phyloP scores from a whole-genome alignment of 2,888 invertebrate genomes.

The Metacarcinus magister region DNA sequence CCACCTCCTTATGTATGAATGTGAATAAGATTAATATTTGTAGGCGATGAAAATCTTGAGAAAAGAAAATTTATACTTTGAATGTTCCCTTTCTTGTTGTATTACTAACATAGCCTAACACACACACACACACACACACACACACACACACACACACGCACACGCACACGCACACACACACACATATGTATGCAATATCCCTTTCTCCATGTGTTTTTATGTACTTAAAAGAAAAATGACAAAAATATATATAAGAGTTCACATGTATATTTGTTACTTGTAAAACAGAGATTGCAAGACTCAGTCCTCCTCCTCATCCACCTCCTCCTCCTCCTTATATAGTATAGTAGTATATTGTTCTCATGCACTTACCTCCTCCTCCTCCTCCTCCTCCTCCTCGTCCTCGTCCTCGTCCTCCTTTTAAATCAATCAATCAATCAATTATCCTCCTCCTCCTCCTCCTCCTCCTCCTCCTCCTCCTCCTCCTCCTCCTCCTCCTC shows the following conservation, averaged over 20 bases:
- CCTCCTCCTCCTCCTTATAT: neutral
- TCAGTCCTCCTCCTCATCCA: neutral
- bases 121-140: neutral
- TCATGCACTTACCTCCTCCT: neutral
- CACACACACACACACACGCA: neutral
- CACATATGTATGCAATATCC: neutral
- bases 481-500: neutral
- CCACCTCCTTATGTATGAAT: neutral
- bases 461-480: neutral
- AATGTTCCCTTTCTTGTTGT: slow-evolving; percentile 52
- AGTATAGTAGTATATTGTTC: neutral
- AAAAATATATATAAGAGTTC: slow-evolving; percentile 30
- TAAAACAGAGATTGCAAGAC: neutral
- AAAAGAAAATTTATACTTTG: slow-evolving; percentile 7
- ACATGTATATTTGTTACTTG: slow-evolving; percentile 26
- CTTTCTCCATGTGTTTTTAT: neutral
- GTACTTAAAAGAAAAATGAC: slow-evolving; percentile 38
- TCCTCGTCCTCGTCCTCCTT: neutral
- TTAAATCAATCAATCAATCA: too few relatives aligned
- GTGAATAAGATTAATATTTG: neutral
- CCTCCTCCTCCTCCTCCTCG: neutral
- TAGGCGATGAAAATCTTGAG: neutral
- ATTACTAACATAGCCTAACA: neutral
- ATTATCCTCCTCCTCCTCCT: neutral
- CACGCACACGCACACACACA: neutral